Conservation (phyloP, 2,113 vertebrate genomes). For the Mus musculus region DNA sequence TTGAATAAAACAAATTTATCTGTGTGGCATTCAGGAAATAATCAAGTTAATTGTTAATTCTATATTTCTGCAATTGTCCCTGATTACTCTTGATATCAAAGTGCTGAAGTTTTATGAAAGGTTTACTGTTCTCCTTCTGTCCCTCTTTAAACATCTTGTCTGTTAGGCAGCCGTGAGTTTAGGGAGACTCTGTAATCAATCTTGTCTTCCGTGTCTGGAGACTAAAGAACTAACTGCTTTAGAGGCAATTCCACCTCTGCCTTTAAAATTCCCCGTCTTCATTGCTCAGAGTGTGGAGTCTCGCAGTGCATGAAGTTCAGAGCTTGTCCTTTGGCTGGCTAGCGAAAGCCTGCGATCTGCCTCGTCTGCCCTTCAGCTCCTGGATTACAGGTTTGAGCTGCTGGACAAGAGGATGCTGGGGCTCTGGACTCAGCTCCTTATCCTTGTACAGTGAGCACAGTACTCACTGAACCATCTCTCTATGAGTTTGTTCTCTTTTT, state of each 20-base stretch:
- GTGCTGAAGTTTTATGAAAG: not conserved
- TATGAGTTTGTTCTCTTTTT: constrained; percentile 10
- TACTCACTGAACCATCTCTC: not conserved
- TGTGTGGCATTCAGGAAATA: constrained; percentile 15
- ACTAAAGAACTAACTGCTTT: not conserved
- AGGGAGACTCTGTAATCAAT: not conserved
- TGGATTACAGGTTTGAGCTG: not conserved
- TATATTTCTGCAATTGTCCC: not conserved
- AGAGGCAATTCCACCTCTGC: not conserved
- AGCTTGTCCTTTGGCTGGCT: not conserved
- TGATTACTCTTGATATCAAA: not conserved
- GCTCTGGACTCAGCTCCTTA: not conserved
- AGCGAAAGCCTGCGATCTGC: not conserved
- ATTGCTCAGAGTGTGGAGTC: not conserved
- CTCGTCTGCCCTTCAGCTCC: not conserved
- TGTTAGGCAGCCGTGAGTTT: not conserved
- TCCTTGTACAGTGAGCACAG: too few relatives aligned
- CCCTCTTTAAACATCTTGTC: not conserved
- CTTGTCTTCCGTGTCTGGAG: not conserved
- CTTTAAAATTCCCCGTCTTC: not conserved
- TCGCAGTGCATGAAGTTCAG: not conserved
- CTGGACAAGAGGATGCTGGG: not conserved
- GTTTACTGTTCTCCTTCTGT: not conserved
- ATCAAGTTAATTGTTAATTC: not conserved
- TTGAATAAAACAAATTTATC: constrained; percentile 22